phyloP scores from a whole-genome alignment of 2,797 vertebrate species.

The Coluber constrictor region DNA sequence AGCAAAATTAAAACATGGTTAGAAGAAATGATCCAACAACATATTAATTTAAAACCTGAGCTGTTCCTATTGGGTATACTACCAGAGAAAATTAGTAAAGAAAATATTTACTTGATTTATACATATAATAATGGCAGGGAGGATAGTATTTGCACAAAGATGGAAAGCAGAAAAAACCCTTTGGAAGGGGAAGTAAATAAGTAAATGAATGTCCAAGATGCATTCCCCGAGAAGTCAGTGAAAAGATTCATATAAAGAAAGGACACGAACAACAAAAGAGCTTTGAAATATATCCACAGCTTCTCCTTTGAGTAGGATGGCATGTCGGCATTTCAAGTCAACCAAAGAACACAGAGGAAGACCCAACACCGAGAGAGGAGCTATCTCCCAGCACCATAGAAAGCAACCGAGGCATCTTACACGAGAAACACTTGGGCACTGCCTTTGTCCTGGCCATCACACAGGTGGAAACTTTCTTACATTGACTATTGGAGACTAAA shows the following conservation, averaged over 20 bases:
- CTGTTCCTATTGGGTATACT: too few species aligned
- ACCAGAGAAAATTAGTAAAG: too few species aligned
- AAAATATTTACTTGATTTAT: too few species aligned
- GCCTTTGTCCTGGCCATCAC: slow-evolving; percentile 85
- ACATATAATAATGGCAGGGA: too few species aligned
- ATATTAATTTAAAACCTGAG: too few species aligned
- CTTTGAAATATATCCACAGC: slow-evolving; percentile 50
- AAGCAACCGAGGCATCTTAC: slow-evolving; percentile 78
- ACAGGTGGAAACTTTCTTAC: slow-evolving; percentile 88
- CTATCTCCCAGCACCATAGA: slow-evolving; percentile 47
- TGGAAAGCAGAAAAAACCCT: too few species aligned
- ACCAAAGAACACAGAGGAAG: slow-evolving; percentile 40
- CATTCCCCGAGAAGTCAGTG: not conserved
- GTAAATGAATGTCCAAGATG: not conserved
- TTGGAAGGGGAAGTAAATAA: too few species aligned
- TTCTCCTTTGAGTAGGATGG: not conserved
- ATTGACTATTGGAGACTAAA: slow-evolving; percentile 83
- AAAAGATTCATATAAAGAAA: slow-evolving; percentile 9
- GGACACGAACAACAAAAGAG: not conserved
- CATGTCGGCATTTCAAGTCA: slow-evolving; percentile 21
- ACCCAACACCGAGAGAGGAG: slow-evolving; percentile 61
- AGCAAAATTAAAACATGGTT: too few species aligned
- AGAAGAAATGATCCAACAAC: too few species aligned
- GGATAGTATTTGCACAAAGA: too few species aligned
- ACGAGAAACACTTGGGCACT: slow-evolving; percentile 86